Evolutionary conservation across 1,140 invertebrate species (phyloP).

Genomic region (Pectinophora gossypiella): DNA sequence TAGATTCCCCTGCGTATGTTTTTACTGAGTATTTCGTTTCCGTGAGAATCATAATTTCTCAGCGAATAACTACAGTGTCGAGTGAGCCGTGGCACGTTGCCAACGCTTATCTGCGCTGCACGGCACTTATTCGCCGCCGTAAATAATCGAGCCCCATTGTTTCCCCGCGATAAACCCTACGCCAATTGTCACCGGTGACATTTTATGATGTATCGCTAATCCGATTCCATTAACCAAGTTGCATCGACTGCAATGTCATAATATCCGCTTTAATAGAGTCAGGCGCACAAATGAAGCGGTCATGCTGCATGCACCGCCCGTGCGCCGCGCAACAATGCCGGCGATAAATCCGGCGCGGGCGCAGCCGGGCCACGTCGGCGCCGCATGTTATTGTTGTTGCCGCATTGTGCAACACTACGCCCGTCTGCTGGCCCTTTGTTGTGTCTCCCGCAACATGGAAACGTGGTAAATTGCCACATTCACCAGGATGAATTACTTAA

Average conservation of each 20-base stretch:
- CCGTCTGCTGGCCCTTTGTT: slow-evolving; percentile 35
- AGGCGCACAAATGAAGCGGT: slow-evolving; percentile 29
- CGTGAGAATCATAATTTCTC: no score
- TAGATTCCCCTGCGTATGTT: no score
- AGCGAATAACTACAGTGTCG: no score
- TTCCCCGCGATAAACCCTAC: slow-evolving; percentile 17
- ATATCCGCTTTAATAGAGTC: slow-evolving; percentile 21
- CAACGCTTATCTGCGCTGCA: slow-evolving; percentile 7
- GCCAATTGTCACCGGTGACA: slow-evolving; percentile 17
- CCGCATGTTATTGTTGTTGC: slow-evolving; percentile 28
- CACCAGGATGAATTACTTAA: slow-evolving; percentile 28
- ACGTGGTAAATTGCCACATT: slow-evolving; percentile 38
- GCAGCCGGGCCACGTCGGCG: slow-evolving; percentile 22
- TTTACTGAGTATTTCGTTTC: no score
- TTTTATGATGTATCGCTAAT: slow-evolving; percentile 21
- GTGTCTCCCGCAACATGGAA: slow-evolving; percentile 29
- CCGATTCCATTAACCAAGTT: slow-evolving; percentile 16
- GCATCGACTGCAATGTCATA: slow-evolving; percentile 23
- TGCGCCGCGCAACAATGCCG: slow-evolving; percentile 24
- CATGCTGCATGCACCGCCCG: slow-evolving; percentile 11
- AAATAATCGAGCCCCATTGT: slow-evolving; percentile 18
- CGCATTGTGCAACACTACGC: slow-evolving; percentile 29
- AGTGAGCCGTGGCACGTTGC: slow-evolving; percentile 22
- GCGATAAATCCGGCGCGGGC: slow-evolving; percentile 32
- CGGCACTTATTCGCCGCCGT: no score